Percentiles rank a stretch among this genome's conserved stretches.
phyloP scores from a whole-genome alignment of 2,797 vertebrate species.

The Pristis pectinata region DNA sequence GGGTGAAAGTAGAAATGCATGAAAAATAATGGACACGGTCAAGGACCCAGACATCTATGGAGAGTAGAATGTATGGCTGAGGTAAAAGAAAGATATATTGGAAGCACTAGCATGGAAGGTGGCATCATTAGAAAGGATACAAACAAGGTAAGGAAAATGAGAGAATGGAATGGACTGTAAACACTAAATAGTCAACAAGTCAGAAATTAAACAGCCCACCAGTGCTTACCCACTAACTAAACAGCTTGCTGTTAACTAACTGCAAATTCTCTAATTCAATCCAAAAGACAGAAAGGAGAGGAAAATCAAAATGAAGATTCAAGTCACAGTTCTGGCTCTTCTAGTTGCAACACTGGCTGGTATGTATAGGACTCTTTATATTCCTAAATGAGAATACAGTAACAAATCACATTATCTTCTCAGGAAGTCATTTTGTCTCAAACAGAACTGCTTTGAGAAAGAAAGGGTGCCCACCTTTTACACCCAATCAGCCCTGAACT shows the following conservation, averaged over 20 bases:
- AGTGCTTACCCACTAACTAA: neutral
- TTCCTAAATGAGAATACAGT: too few species aligned
- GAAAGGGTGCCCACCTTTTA: neutral
- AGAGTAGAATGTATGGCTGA: too few species aligned
- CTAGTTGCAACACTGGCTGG: neutral
- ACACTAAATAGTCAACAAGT: too few species aligned
- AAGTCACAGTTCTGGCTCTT: neutral
- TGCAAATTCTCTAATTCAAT: neutral
- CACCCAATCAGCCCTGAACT: neutral
- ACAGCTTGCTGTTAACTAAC: neutral
- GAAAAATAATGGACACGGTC: too few species aligned
- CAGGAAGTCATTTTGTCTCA: neutral
- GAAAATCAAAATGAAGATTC: slow-evolving; percentile 9
- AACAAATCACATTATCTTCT: neutral
- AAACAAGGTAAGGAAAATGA: too few species aligned
- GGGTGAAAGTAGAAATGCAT: too few species aligned
- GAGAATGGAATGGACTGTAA: too few species aligned
- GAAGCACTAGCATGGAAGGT: too few species aligned
- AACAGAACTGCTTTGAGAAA: neutral
- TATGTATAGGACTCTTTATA: neutral
- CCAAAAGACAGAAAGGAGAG: neutral
- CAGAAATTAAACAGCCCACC: neutral
- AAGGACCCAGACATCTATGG: too few species aligned
- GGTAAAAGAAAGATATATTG: too few species aligned
- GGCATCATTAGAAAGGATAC: too few species aligned